Conservation (phyloP, 2,888 invertebrate genomes). For the Uropetala carovei region DNA sequence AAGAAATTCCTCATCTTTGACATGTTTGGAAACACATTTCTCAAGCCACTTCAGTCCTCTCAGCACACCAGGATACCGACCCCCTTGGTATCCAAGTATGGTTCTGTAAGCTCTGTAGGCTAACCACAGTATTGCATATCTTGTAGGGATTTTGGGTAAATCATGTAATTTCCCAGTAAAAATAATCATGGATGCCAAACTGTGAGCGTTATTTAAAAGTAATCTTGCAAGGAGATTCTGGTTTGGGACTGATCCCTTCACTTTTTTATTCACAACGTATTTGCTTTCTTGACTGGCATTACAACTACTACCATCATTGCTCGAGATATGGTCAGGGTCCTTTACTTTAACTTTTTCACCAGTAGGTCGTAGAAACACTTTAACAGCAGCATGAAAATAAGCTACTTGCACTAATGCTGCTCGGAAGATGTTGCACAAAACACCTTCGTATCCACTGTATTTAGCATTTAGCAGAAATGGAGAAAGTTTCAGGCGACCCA, state of each 20-base stretch:
- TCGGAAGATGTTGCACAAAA: neutral
- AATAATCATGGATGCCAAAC: neutral
- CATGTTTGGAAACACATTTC: neutral
- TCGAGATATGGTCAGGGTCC: too few relatives aligned
- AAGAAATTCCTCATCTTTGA: neutral
- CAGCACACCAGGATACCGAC: slow-evolving; percentile 6
- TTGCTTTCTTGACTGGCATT: too few relatives aligned
- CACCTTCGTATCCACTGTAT: neutral
- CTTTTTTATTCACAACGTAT: too few relatives aligned
- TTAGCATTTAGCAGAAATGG: neutral
- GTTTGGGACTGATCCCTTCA: neutral
- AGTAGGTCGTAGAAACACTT: neutral
- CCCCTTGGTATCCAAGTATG: neutral
- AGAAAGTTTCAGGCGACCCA: neutral
- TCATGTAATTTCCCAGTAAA: neutral
- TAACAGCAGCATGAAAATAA: neutral
- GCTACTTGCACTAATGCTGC: neutral
- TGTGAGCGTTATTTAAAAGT: neutral
- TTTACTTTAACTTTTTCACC: too few relatives aligned
- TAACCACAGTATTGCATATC: slow-evolving; percentile 7
- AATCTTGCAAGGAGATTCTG: neutral
- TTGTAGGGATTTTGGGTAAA: neutral
- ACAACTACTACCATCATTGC: too few relatives aligned
- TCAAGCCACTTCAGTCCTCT: neutral
- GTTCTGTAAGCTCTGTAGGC: slow-evolving; percentile 1